Base-by-base conservation (phyloP, 2,797 vertebrate genomes). In the Phylloscopus collybita region DNA sequence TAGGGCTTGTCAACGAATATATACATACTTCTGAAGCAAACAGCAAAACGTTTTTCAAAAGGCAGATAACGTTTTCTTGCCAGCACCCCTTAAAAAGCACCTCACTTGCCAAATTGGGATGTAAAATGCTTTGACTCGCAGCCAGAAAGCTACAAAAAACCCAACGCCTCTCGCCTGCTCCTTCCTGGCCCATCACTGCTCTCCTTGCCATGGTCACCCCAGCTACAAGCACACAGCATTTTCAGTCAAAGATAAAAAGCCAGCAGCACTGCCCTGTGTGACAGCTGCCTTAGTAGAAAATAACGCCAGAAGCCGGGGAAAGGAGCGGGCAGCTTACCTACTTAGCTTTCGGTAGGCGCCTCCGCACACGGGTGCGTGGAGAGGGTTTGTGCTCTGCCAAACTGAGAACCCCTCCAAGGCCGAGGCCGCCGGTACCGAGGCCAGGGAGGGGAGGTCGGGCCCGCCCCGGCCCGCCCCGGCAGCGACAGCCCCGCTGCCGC, bases 311-410 rank as follows among this genome's bases (percentile, higher is more conserved):
- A 29, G 40, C 3, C 36, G 26, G 30, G 30, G 30, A 50, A 59
- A 72, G 44, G 42, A 67, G 81, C 14, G 16, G 40, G 30, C 57
- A 59, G 65, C 93, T 96, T 94, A 96, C 95, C 93, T 86, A 88
- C 90, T 78, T 6, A 22, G 88, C 69, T 44, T 76, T 70, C 10
- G 64, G 85, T 3, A 85, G 92, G 81, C 79, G 45, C 74, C 79
- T 75, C 73, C 32, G 40, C 91, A 86, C 86, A 50, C 9, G 49
- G 5, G 59, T 22, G 61, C 34, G 45, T 4, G 57, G 4, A 53
- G 34, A 75, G 34, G 32, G 36, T 11, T 34, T 14, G 38, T 2
- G 44, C 92, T 45, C 75, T 29, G 60, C 67, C 81, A n/a, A 72
- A 74, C 59, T 30, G 73, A 81, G 32, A 57, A 17, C 42, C 80